Percentiles rank a stretch among this genome's conserved stretches.
Evolutionary conservation across 1,140 invertebrate species (phyloP).

Genomic region (Ceratina australensis): DNA sequence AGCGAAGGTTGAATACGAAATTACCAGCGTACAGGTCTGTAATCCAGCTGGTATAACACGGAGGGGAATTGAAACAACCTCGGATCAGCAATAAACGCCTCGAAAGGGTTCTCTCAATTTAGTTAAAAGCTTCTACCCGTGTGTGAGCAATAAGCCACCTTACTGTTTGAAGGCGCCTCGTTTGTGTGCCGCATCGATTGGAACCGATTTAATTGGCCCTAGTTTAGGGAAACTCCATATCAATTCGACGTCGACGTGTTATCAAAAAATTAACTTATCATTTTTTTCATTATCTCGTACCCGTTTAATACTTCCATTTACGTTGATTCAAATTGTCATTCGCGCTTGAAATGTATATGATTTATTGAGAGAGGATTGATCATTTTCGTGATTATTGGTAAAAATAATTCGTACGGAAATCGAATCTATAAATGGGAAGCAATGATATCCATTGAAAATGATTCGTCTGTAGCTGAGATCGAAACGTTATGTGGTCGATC

Average conservation of each 20-base stretch:
- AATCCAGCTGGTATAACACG: slow-evolving; percentile 10
- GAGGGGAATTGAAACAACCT: slow-evolving; percentile 6
- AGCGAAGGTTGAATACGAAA: slow-evolving; percentile 17
- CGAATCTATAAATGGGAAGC: no score
- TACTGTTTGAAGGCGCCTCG: background rate
- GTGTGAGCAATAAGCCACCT: background rate
- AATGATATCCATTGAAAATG: no score
- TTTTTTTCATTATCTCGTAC: no score
- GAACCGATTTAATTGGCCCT: background rate
- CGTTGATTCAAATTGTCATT: no score
- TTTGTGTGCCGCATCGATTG: background rate
- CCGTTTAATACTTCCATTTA: no score
- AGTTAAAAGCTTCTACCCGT: background rate
- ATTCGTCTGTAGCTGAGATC: no score
- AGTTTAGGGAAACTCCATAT: background rate
- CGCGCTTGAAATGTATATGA: no score
- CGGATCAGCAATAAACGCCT: slow-evolving; percentile 6
- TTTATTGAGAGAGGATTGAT: no score
- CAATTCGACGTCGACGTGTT: background rate
- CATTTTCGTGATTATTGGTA: no score
- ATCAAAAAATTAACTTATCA: no score
- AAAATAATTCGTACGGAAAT: no score
- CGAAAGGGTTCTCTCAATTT: background rate
- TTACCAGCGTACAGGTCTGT: background rate
- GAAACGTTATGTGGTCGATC: no score